Percentiles rank a stretch among this genome's conserved stretches.
Conservation (phyloP, 2,888 invertebrate genomes). For the Mellilla xanthometata region DNA sequence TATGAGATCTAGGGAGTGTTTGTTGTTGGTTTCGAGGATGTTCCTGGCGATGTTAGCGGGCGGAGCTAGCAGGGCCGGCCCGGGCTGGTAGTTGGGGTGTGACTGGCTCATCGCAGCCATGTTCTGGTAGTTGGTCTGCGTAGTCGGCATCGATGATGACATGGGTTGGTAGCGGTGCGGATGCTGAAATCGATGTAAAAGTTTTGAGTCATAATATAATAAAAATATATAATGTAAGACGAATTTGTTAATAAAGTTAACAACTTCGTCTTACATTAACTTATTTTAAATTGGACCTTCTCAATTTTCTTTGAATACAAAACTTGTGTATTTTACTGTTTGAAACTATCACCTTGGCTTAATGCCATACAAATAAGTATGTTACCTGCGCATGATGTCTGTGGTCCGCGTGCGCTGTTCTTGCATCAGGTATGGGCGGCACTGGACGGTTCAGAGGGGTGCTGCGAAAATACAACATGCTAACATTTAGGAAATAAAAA, state of each 20-base stretch:
- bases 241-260: too few species aligned
- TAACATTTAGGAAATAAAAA: too few species aligned
- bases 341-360: too few species aligned
- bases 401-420: conserved; percentile 61
- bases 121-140: conserved; percentile 60
- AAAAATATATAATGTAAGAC: too few species aligned
- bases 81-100: conserved; percentile 54
- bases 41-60: conserved; percentile 44
- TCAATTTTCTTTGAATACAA: too few species aligned
- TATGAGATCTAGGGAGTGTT: conserved; percentile 64
- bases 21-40: conserved; percentile 58
- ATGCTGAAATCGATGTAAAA: conserved; percentile 56
- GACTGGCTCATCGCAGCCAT: conserved; percentile 68
- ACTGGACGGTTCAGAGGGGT: conserved; percentile 71
- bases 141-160: conserved; percentile 66
- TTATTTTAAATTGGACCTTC: too few species aligned
- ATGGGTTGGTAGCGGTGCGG: conserved; percentile 68
- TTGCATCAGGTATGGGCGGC: conserved; percentile 87
- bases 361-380: too few species aligned
- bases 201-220: too few species aligned
- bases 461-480: conserved; percentile 39
- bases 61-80: conserved; percentile 4
- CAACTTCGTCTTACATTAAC: too few species aligned
- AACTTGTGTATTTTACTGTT: background rate
- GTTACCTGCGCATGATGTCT: conserved; percentile 61